Evolutionary conservation across 2,888 invertebrate genomes (phyloP), one percentile per base, ranked within the genome.

Genomic region (Iselma pallidipennis): DNA sequence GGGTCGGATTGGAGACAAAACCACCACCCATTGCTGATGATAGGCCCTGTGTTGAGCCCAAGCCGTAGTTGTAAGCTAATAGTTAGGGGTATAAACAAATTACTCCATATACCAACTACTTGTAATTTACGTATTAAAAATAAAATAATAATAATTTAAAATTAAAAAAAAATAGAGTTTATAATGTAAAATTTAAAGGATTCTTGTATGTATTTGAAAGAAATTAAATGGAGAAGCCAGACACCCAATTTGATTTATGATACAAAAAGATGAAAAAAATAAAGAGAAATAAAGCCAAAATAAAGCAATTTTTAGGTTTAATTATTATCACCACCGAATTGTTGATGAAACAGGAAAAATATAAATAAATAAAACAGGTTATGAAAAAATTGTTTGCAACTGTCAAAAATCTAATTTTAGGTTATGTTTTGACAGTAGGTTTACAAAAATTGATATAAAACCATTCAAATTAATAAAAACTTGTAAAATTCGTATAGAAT

Each of bases 11-110:
- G 81, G 82, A 79, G 78, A 83, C 79, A 81, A 84, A 83, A 83
- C 85, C 84, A 84, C 84, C 84, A 85, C 85, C 85, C 82, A 83
- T 83, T 81, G 83, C 82, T 80, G 83, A 82, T 83, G 84, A 82
- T 81, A 77, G 74, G 73, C 76, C 75, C 72, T 78, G 79, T 75
- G 78, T 76, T 67, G 80, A 78, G 74, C 78, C 79, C 79, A 81
- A 79, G 75, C 84, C 83, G 83, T 83, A 84, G 85, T 83, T 81
- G 85, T 82, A 85, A 84, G 84, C 83, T 76, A 66, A 66, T 66
- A 70, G 67, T 71, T 45, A 45, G 72, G 71, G 68, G 68, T 65
- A 67, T 66, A 69, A 67, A 70, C 60, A 71, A 68, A 67, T 68
- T 68, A 63, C 56, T 66, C 55, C 56, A 60, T 55, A 29, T 64